Base-by-base conservation (phyloP, 92 coral and sea anemone genomes). In the Blastomussa wellsi region DNA sequence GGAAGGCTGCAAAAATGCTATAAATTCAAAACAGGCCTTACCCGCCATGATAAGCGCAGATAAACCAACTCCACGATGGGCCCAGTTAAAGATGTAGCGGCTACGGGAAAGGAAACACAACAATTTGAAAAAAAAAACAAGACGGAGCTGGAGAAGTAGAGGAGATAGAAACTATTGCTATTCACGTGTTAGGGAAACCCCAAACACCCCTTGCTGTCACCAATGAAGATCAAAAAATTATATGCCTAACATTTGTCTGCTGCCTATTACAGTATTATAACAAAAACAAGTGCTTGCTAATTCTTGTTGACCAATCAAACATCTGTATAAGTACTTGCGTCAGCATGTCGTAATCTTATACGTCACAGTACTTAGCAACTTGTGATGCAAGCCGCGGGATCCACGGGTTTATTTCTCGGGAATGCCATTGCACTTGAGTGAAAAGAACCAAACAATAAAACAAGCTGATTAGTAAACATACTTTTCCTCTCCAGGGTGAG, bases 71-170 rank as follows among this genome's bases (percentile, higher is more conserved):
- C 83, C 76, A 28, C 95, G 95, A 79, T 94, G 98, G 48, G 98
- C 95, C 95, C 93, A 94, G 91, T 92, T 94, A 81, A 94, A 94
- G 14, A 94, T 75, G 53, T 67, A 81, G 19, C 98, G 92, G 29
- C 98, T 94, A 64, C 55, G 78, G 55, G 62, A 20, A 66, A 77
- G 26, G 68, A 28, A 62, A 26, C 33, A 26, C 15, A 11, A 26
- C 17, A 62, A 29, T 62, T 10, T 26, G 37, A 2, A 59, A 20
- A 22, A 59, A n/a, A 2, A 60, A 20, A 29, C 0, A 26, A 7
- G 66, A n/a, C 31, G 66, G 66, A 14, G 9, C 14, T n/a, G 7
- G 31, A 31, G 2, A 60, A 22, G 31, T 4, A 22, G 24, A 4
- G 31, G 29, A 22, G 29, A 13, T n/a, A 14, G 28, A 11, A 7